A percentile compares a stretch with the other conserved stretches of the same genome.
These are phyloP conservation scores for Alviniconcha marisindica DNA, from an alignment of 1,140 invertebrate species.

Conservation along the genomic window DNA sequence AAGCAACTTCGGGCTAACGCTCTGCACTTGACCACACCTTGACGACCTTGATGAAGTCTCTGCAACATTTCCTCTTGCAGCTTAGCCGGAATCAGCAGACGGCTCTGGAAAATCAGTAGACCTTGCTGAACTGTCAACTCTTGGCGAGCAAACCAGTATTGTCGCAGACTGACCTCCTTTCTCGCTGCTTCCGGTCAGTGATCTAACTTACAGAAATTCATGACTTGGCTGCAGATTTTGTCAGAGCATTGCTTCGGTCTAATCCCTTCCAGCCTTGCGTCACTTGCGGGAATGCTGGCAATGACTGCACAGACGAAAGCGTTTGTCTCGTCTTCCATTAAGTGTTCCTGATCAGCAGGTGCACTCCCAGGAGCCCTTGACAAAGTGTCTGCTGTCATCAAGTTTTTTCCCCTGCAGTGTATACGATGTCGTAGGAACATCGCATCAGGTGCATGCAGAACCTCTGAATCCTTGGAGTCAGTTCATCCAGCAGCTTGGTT, in stretches of 20 bases:
- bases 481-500: slow-evolving; percentile 21
- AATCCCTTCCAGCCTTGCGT: slow-evolving; percentile 8
- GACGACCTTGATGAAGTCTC: slow-evolving; percentile 12
- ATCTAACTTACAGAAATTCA: slow-evolving; percentile 13
- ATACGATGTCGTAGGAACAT: slow-evolving; percentile 19
- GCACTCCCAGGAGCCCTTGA: slow-evolving; percentile 19
- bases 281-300: neutral
- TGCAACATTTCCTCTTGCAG: neutral
- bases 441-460: slow-evolving; percentile 20
- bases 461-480: slow-evolving; percentile 31
- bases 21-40: slow-evolving; percentile 29
- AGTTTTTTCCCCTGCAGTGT: slow-evolving; percentile 33
- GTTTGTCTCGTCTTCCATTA: slow-evolving; percentile 22
- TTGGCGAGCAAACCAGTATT: neutral
- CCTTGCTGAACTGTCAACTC: slow-evolving; percentile 9
- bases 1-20: neutral
- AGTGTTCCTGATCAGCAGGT: slow-evolving; percentile 3
- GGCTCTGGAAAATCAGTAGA: neutral
- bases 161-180: neutral
- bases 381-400: slow-evolving; percentile 32
- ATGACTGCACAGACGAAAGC: neutral
- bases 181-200: neutral
- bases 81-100: neutral
- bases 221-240: neutral
- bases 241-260: slow-evolving; percentile 8